These are phyloP conservation scores for Sternarchorhynchus goeldii DNA, from an alignment of 2,797 vertebrate species.

Conservation along the genomic window DNA sequence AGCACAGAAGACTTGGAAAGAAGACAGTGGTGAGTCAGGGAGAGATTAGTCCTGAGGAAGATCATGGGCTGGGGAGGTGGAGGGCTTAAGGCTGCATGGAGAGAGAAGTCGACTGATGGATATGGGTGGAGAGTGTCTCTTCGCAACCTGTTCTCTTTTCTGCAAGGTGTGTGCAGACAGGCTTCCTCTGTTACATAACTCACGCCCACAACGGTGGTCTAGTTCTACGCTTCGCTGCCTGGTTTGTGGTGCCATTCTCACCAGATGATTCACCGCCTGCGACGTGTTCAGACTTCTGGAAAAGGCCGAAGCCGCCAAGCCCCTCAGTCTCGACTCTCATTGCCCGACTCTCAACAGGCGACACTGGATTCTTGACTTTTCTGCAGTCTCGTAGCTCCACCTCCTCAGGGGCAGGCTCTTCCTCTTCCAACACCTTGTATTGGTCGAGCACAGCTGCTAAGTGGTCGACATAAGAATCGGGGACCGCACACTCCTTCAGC, in stretches of 20 bases:
- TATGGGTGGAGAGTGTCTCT: too few relatives aligned
- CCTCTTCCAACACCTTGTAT: conserved; percentile 6
- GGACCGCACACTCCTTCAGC: conserved; percentile 71
- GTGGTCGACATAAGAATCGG: conserved; percentile 60
- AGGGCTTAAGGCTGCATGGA: too few relatives aligned
- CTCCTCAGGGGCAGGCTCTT: conserved; percentile 30
- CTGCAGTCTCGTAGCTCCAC: conserved; percentile 10
- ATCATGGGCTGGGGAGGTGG: too few relatives aligned
- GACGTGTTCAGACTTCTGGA: not conserved
- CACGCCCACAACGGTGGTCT: too few relatives aligned
- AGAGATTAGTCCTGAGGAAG: too few relatives aligned
- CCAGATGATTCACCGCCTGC: conserved; percentile 6
- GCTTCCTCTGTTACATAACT: too few relatives aligned
- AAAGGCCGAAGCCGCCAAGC: conserved; percentile 5
- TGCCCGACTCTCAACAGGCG: conserved; percentile 54
- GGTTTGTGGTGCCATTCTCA: conserved; percentile 14
- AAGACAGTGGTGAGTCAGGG: too few relatives aligned
- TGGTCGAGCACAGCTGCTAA: not conserved
- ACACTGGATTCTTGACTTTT: conserved; percentile 63
- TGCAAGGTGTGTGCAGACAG: too few relatives aligned
- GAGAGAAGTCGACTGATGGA: too few relatives aligned
- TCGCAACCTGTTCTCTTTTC: too few relatives aligned
- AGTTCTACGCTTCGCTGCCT: not conserved
- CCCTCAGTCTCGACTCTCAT: conserved; percentile 17
- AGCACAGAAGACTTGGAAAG: too few relatives aligned